Conservation (phyloP, 64 coral and sea anemone species). For the Cladopsammia gracilis region DNA sequence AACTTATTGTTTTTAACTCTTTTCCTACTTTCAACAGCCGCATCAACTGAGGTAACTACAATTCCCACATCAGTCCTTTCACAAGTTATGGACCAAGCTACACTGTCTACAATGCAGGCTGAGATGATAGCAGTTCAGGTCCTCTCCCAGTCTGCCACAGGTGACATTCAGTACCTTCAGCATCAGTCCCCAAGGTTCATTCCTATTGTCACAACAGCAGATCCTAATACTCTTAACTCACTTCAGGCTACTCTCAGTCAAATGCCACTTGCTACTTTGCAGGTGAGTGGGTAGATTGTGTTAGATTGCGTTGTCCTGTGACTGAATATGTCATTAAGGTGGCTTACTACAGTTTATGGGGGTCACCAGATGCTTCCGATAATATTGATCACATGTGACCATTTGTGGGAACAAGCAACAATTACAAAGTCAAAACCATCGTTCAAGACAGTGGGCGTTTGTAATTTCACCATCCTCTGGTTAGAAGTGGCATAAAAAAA, state of each 20-base stretch:
- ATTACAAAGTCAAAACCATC: no score
- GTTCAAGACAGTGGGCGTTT: no score
- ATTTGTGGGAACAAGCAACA: no score
- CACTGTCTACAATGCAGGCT: slow-evolving; percentile 96
- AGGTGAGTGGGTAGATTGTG: slow-evolving; percentile 41
- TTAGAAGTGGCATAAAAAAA: no score
- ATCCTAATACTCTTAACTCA: slow-evolving; percentile 71
- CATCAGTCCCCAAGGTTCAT: slow-evolving; percentile 93
- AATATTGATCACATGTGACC: no score
- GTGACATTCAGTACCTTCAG: slow-evolving; percentile 95
- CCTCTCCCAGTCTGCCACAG: slow-evolving; percentile 95
- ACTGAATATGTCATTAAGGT: no score
- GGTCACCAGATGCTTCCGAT: no score
- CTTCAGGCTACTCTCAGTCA: slow-evolving; percentile 91
- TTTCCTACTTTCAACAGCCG: background rate
- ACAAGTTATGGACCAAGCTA: slow-evolving; percentile 95
- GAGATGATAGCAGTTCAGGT: slow-evolving; percentile 99
- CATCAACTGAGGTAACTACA: slow-evolving; percentile 78
- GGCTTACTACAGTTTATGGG: no score
- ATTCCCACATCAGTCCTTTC: slow-evolving; percentile 92
- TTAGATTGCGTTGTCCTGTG: background rate
- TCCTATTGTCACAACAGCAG: slow-evolving; percentile 81
- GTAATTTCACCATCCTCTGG: no score
- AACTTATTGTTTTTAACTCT: background rate
- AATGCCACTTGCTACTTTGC: slow-evolving; percentile 86